A percentile compares a stretch with the other conserved stretches of the same genome.
phyloP scores from a whole-genome alignment of 1,140 invertebrate genomes.

The Paraescarpia echinospica region DNA sequence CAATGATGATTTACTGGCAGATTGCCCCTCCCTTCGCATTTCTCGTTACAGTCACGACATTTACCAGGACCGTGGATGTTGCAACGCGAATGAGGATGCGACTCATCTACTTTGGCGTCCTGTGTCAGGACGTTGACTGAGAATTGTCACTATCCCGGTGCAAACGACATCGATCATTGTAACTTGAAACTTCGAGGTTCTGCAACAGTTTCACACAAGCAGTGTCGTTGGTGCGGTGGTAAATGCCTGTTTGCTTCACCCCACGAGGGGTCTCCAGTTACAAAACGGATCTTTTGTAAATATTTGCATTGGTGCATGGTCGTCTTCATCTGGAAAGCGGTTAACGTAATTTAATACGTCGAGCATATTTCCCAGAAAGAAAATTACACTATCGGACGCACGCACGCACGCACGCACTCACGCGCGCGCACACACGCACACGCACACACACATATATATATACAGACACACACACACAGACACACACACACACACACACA shows the following conservation, averaged over 20 bases:
- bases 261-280: background rate
- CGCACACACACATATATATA: no score
- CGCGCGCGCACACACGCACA: no score
- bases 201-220: background rate
- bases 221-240: background rate
- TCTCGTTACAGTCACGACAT: no score
- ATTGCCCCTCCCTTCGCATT: no score
- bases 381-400: background rate
- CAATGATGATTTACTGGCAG: no score
- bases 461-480: no score
- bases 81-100: background rate
- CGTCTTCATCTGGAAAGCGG: background rate
- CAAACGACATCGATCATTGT: background rate
- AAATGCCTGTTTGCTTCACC: background rate
- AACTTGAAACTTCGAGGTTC: background rate
- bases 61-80: background rate
- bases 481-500: no score
- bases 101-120: background rate
- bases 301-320: background rate
- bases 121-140: background rate
- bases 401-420: no score
- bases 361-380: background rate
- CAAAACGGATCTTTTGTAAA: background rate
- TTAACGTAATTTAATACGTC: background rate
- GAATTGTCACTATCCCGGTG: background rate